Evolutionary conservation across 2,113 vertebrate genomes (phyloP).

Genomic region (Microtus richardsoni): DNA sequence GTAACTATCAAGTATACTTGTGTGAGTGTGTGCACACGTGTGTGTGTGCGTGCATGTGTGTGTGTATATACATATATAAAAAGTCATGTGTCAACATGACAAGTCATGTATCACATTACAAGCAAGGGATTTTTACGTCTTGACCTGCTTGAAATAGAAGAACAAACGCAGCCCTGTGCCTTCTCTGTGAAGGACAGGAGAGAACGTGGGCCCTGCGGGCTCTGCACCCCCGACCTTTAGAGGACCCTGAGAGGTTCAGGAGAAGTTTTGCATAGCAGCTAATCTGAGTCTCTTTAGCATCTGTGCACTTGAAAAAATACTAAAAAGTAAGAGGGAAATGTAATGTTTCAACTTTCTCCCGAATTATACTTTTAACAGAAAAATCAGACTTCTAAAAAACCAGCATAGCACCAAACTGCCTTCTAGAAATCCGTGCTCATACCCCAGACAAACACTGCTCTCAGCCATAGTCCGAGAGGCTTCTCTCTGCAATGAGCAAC

Average conservation of each 20-base stretch:
- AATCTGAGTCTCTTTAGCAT: background rate
- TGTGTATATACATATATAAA: background rate
- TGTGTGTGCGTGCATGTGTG: background rate
- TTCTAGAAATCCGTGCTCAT: too few species aligned
- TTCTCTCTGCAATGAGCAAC: too few species aligned
- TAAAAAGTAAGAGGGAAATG: background rate
- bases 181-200: background rate
- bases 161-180: background rate
- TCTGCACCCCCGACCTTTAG: background rate
- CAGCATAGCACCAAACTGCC: background rate
- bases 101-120: too few species aligned
- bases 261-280: background rate
- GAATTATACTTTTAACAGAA: background rate
- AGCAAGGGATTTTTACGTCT: slow-evolving; percentile 9
- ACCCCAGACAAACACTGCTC: too few species aligned
- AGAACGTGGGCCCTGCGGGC: background rate
- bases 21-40: background rate
- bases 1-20: background rate
- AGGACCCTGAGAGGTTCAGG: background rate
- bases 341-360: background rate
- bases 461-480: too few species aligned
- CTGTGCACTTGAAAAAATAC: background rate
- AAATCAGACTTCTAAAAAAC: background rate
- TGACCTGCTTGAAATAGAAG: background rate
- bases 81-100: background rate